These are phyloP conservation scores for Sycophila texana DNA, from an alignment of 2,888 invertebrate genomes.

Conservation along the genomic window DNA sequence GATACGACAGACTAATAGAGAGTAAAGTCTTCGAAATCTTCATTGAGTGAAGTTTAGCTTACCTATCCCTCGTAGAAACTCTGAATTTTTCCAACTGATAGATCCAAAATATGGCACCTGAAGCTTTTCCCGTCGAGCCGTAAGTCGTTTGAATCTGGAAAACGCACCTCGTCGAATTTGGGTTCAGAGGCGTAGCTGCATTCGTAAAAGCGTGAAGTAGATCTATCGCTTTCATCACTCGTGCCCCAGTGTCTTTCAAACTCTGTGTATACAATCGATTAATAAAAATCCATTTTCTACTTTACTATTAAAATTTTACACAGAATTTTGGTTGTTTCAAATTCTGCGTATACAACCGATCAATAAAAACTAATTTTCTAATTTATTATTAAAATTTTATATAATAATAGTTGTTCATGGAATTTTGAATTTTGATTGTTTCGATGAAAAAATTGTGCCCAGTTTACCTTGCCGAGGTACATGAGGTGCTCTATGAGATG, in stretches of 20 bases:
- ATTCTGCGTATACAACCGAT: constrained; percentile 64
- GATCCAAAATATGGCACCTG: constrained; percentile 91
- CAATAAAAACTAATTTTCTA: not conserved
- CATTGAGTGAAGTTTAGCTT: constrained; percentile 63
- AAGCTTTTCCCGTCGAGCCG: constrained; percentile 90
- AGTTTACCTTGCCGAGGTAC: constrained; percentile 83
- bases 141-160: constrained; percentile 89
- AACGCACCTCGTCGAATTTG: constrained; percentile 90
- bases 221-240: constrained; percentile 82
- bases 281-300: not conserved
- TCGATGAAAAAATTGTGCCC: not conserved
- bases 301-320: not conserved
- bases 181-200: constrained; percentile 90
- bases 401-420: not conserved
- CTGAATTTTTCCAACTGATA: constrained; percentile 93
- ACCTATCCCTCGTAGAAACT: constrained; percentile 87
- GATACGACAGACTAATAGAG: no score
- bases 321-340: constrained; percentile 24
- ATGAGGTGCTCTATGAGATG: constrained; percentile 89
- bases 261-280: constrained; percentile 65
- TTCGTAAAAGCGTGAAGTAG: constrained; percentile 88
- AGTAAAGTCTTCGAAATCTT: no score
- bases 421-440: not conserved
- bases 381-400: not conserved
- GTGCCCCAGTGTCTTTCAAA: constrained; percentile 78